These are phyloP conservation scores for Pachyuromys duprasi DNA, from an alignment of 2,797 vertebrate species.

Conservation along the genomic window DNA sequence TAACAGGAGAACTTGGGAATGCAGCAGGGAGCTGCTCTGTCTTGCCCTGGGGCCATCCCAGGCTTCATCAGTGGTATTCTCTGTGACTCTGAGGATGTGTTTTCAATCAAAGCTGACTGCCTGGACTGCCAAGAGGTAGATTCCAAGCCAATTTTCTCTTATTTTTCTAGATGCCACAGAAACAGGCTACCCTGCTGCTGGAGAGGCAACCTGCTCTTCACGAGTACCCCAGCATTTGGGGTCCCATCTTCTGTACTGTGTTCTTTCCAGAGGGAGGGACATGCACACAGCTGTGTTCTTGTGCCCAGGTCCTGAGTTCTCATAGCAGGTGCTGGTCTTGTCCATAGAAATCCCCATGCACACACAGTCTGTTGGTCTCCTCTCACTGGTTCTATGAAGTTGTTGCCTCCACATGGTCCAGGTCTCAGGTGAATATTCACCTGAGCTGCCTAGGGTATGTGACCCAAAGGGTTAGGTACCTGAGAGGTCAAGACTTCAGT, in stretches of 20 bases:
- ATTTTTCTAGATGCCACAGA: neutral
- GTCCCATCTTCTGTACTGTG: accelerated
- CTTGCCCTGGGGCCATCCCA: neutral
- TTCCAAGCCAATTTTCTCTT: neutral
- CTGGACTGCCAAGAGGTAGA: slow-evolving; percentile 7
- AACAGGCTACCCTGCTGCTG: accelerated
- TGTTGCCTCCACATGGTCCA: accelerated
- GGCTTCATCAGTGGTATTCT: neutral
- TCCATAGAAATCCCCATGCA: accelerated
- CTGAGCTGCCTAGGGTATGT: neutral
- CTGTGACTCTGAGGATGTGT: neutral
- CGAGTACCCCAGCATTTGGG: accelerated
- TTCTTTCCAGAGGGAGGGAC: neutral
- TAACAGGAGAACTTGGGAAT: neutral
- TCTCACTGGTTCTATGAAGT: neutral
- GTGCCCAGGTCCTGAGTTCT: accelerated
- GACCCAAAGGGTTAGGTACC: neutral
- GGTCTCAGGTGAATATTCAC: neutral
- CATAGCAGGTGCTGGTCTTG: accelerated
- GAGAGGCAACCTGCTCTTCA: accelerated
- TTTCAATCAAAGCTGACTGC: slow-evolving; percentile 13
- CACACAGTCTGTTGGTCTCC: accelerated
- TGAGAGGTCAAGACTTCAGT: accelerated
- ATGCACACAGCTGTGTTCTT: accelerated
- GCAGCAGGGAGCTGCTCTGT: neutral